Base-by-base conservation (phyloP, 2,888 invertebrate species). In the Flexamia atlantica region DNA sequence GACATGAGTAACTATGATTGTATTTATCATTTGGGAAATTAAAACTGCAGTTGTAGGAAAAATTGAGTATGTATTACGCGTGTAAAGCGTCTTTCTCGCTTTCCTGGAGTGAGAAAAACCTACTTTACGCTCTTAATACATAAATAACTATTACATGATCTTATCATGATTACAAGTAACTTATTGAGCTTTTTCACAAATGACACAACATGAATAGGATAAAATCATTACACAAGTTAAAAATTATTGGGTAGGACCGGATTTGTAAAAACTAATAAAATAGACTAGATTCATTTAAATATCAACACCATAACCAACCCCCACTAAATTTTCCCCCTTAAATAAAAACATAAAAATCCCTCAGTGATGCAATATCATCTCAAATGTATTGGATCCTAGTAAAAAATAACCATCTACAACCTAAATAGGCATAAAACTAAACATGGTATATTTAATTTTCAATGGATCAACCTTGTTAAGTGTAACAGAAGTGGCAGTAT, bases 201-300 rank as follows among this genome's bases (percentile, higher is more conserved):
- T 28, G 17, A 64, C 57, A 57, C 57, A 23, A 57, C 2, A 46
- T 50, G 12, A 57, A 23, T 57, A 57, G 23, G 23, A 20, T 57
- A 14, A 3, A 57, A 20, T 10, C 9, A 23, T 57, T 57, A 50
- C 14, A 12, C 57, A 23, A 57, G 20, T 57, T 28, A 2, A 64
- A 3, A 64, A 28, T 4, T 5, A 17, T 50, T 28, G 28, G 12
- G 28, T 25, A 64, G 64, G 17, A 64, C 64, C 30, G 4, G 10
- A 64, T 64, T 64, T 28, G 5, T 64, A 28, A n/a, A 64, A 28
- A 64, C 64, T 64, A 28, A 7, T 20, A 28, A 30, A 14, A 64
- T 28, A 17, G 64, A 64, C 64, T 64, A 64, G 64, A 64, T 28
- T 64, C 20, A 53, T 23, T 53, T 53, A 53, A 53, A 53, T 53